phyloP scores from a whole-genome alignment of 1,140 invertebrate genomes.

The Doryteuthis pealeii region DNA sequence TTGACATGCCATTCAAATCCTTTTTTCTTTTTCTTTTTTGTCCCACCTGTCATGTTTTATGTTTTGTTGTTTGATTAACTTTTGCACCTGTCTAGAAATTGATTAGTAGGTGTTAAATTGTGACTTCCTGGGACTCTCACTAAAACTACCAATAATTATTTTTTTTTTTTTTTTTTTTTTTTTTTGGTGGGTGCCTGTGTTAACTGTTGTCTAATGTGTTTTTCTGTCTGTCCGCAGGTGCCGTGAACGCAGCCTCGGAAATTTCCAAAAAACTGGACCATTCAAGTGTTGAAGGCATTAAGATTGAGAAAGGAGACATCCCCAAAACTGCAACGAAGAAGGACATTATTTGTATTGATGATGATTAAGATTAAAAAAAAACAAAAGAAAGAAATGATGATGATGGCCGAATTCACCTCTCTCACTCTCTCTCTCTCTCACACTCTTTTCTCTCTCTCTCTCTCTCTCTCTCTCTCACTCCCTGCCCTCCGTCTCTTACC shows the following conservation, averaged over 20 bases:
- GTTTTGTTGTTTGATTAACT: too few species aligned
- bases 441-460: slow-evolving; percentile 12
- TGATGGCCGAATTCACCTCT: not conserved
- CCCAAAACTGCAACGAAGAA: slow-evolving; percentile 6
- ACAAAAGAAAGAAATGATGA: not conserved
- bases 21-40: too few species aligned
- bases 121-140: too few species aligned
- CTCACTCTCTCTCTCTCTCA: not conserved
- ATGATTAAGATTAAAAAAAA: not conserved
- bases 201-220: too few species aligned
- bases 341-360: slow-evolving; percentile 9
- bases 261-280: not conserved
- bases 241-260: not conserved
- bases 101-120: too few species aligned
- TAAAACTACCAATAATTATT: too few species aligned
- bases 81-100: too few species aligned
- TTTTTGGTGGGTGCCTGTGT: too few species aligned
- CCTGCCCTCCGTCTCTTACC: not conserved
- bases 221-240: not conserved
- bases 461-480: slow-evolving; percentile 14
- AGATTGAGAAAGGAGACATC: slow-evolving; percentile 3
- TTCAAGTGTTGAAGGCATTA: not conserved
- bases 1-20: too few species aligned
- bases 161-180: too few species aligned
- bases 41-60: too few species aligned